Conservation (phyloP, 2,797 vertebrate species). For the Schizopygopsis malacanthus region DNA sequence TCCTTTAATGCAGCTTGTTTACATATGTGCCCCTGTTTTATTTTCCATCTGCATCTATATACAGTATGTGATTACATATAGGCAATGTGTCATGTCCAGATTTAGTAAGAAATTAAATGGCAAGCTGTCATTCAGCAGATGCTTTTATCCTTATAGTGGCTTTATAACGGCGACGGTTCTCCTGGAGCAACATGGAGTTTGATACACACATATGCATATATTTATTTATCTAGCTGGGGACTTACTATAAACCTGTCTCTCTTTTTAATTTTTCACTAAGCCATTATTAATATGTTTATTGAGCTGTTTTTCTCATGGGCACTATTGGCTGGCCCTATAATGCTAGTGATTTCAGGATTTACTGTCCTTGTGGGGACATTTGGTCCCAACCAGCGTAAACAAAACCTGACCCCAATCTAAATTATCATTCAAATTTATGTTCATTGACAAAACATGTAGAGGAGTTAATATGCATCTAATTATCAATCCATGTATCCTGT, state of each 20-base stretch:
- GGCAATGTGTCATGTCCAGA: background rate
- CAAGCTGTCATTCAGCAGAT: slow-evolving; percentile 12
- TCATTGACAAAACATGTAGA: background rate
- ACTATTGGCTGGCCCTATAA: slow-evolving; percentile 5
- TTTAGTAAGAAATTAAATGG: slow-evolving; percentile 15
- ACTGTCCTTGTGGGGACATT: slow-evolving; percentile 23
- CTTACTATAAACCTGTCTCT: background rate
- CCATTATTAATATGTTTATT: background rate
- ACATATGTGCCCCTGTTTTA: background rate
- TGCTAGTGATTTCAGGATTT: slow-evolving; percentile 9
- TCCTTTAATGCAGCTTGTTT: background rate
- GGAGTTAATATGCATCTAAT: background rate
- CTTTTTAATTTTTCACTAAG: background rate
- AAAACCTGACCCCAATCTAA: background rate
- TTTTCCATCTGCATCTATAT: background rate
- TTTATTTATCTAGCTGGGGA: background rate
- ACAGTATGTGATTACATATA: background rate
- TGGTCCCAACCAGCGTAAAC: background rate
- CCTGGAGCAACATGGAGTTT: background rate
- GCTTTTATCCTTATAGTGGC: background rate
- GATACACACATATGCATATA: background rate
- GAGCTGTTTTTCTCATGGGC: slow-evolving; percentile 17
- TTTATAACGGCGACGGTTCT: background rate
- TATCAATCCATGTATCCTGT: background rate
- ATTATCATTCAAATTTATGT: background rate